Evolutionary conservation across 2,797 vertebrate genomes (phyloP).

Genomic region (Xerus rutilus): DNA sequence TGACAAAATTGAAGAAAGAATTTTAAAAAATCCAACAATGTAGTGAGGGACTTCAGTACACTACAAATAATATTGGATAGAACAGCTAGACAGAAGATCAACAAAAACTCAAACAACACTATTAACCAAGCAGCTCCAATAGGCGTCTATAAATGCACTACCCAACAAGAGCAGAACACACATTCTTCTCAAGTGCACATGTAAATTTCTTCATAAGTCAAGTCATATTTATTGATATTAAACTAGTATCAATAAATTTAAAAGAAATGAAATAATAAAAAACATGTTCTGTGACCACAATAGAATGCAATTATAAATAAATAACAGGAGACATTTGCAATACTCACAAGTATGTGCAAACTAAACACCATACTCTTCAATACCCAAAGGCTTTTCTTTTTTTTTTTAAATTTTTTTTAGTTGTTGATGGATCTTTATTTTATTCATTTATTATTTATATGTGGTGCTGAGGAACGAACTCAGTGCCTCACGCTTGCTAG

Average conservation of each 20-base stretch:
- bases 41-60: neutral
- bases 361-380: neutral
- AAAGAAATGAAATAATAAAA: neutral
- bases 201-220: neutral
- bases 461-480: too few relatives aligned
- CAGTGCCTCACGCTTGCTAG: too few relatives aligned
- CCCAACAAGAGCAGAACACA: neutral
- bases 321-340: neutral
- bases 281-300: neutral
- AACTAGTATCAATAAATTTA: neutral
- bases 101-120: neutral
- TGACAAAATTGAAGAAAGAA: neutral
- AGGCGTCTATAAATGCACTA: neutral
- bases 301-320: neutral
- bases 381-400: neutral
- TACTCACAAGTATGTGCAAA: neutral
- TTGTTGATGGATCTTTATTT: too few relatives aligned
- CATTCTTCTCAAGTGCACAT: neutral
- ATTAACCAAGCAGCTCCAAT: neutral
- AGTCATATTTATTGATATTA: neutral
- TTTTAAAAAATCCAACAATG: neutral
- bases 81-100: neutral
- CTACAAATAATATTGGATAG: neutral
- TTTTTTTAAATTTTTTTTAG: too few relatives aligned
- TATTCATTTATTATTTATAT: too few relatives aligned